Evolutionary conservation across 2,888 invertebrate species (phyloP).

Genomic region (Lasioglossum lativentre): DNA sequence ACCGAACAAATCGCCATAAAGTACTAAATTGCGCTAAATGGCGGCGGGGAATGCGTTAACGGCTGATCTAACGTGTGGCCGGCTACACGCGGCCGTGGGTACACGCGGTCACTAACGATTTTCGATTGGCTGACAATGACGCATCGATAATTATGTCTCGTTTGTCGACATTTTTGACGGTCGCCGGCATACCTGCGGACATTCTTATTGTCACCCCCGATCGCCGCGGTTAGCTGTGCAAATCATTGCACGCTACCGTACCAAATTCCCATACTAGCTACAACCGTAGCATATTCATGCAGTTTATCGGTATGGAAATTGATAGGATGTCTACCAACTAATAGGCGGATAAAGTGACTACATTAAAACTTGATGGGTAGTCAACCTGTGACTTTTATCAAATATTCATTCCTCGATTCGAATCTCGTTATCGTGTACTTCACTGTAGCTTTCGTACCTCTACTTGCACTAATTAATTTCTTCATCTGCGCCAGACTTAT

Average conservation of each 20-base stretch:
- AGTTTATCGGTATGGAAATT: not conserved
- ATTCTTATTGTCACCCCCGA: not conserved
- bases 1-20: slow-evolving; percentile 61
- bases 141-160: slow-evolving; percentile 38
- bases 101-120: slow-evolving; percentile 29
- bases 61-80: slow-evolving; percentile 53
- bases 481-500: not conserved
- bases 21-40: slow-evolving; percentile 76
- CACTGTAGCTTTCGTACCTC: not conserved
- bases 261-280: not conserved
- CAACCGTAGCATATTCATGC: not conserved
- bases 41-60: slow-evolving; percentile 67
- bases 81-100: not conserved
- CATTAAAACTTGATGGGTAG: not conserved
- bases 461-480: not conserved
- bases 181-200: not conserved
- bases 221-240: not conserved
- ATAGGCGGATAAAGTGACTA: not conserved
- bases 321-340: not conserved
- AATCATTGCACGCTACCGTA: not conserved
- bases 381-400: not conserved
- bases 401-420: not conserved
- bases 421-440: not conserved
- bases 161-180: not conserved
- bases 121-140: slow-evolving; percentile 31